A percentile compares a stretch with the other conserved stretches of the same genome.
These are phyloP conservation scores for Cosmorhoe ocellata DNA, from an alignment of 2,888 invertebrate species.

Conservation along the genomic window DNA sequence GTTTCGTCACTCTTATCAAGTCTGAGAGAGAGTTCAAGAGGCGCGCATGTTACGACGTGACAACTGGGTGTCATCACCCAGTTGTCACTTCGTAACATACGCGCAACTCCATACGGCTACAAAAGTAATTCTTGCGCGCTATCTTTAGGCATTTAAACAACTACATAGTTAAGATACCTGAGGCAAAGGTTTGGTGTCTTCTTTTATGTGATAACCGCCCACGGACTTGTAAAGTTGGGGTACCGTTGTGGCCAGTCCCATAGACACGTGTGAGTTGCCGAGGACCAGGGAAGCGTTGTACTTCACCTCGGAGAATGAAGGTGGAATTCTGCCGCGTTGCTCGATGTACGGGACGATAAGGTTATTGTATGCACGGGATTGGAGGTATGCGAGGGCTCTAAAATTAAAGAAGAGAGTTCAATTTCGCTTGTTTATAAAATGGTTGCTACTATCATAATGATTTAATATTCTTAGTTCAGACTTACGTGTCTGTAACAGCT, in stretches of 20 bases:
- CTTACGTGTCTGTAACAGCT: slow-evolving; percentile 34
- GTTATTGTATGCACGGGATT: slow-evolving; percentile 18
- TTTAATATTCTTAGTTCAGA: too few species aligned
- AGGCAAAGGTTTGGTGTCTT: slow-evolving; percentile 50
- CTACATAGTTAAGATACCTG: slow-evolving; percentile 42
- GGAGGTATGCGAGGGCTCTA: slow-evolving; percentile 19
- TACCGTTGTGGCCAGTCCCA: slow-evolving; percentile 42
- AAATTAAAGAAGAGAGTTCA: neutral
- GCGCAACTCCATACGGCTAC: too few species aligned
- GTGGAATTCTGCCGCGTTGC: slow-evolving; percentile 46
- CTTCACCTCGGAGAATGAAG: slow-evolving; percentile 43
- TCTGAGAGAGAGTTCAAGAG: too few species aligned
- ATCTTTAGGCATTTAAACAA: neutral
- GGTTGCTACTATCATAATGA: too few species aligned
- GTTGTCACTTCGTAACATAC: too few species aligned
- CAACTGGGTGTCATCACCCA: too few species aligned
- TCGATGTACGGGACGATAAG: slow-evolving; percentile 39
- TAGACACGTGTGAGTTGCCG: slow-evolving; percentile 53
- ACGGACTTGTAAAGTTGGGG: slow-evolving; percentile 57
- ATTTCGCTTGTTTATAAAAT: too few species aligned
- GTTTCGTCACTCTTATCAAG: too few species aligned
- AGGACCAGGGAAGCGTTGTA: slow-evolving; percentile 58
- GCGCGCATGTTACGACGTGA: too few species aligned
- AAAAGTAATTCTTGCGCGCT: neutral
- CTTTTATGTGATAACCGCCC: slow-evolving; percentile 61